These are phyloP conservation scores for Eristalis intricaria DNA, from an alignment of 2,888 invertebrate genomes.

Conservation along the genomic window DNA sequence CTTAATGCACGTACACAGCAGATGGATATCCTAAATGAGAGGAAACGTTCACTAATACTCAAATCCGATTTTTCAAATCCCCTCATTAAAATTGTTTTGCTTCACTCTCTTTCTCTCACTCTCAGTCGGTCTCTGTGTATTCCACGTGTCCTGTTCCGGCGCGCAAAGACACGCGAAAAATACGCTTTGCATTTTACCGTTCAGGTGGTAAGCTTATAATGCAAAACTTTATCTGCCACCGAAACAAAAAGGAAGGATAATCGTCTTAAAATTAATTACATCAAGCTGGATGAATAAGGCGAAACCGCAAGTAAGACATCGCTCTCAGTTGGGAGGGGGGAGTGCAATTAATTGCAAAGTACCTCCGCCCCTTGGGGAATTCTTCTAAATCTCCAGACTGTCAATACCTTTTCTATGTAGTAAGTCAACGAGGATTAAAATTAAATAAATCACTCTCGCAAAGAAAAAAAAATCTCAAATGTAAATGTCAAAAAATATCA, in stretches of 20 bases:
- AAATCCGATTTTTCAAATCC: slow-evolving; percentile 40
- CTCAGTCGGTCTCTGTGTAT: background rate
- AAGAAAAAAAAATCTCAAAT: background rate
- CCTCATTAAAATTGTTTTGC: slow-evolving; percentile 25
- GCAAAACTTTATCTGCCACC: slow-evolving; percentile 60
- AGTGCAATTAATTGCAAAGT: slow-evolving; percentile 55
- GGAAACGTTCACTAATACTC: slow-evolving; percentile 7
- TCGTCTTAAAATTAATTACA: slow-evolving; percentile 69
- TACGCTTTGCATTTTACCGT: slow-evolving; percentile 61
- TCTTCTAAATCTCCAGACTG: slow-evolving; percentile 7
- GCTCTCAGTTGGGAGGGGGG: background rate
- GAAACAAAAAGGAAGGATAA: slow-evolving; percentile 60
- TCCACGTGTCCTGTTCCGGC: background rate
- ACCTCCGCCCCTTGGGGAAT: background rate
- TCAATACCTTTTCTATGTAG: slow-evolving; percentile 81
- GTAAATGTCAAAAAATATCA: slow-evolving; percentile 1
- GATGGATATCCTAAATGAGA: background rate
- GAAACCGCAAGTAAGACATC: slow-evolving; percentile 55
- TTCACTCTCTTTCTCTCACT: background rate
- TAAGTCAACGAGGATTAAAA: slow-evolving; percentile 87
- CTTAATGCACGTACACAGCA: background rate
- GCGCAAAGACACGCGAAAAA: slow-evolving; percentile 4
- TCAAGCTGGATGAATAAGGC: slow-evolving; percentile 42
- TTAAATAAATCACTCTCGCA: slow-evolving; percentile 47
- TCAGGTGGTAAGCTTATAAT: slow-evolving; percentile 61